Percentiles rank a stretch among this genome's conserved stretches.
Evolutionary conservation across 23 tunicate species (phyloP).

Genomic region (Trididemnum miniatum): DNA sequence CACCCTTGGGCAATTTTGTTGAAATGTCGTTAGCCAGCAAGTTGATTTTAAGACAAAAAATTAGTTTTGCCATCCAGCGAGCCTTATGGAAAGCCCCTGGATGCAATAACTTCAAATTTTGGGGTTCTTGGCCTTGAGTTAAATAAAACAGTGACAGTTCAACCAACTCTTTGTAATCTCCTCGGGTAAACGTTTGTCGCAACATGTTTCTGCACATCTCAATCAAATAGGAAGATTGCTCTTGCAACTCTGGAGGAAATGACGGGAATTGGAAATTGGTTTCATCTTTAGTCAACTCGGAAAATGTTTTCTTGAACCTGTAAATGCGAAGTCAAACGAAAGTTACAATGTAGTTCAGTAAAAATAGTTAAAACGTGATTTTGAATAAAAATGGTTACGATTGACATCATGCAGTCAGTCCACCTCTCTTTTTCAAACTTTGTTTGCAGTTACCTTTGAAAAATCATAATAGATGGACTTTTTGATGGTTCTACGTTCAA

Average conservation of each 20-base stretch:
- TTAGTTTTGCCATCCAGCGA: slow-evolving; percentile 6
- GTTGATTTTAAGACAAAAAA: not conserved
- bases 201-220: not conserved
- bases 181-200: not conserved
- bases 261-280: not conserved
- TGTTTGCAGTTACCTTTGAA: not conserved
- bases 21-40: not conserved
- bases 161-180: slow-evolving; percentile 1
- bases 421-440: not conserved
- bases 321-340: not conserved
- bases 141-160: not conserved
- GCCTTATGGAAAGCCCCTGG: slow-evolving; percentile 3
- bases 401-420: too few relatives aligned
- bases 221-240: not conserved
- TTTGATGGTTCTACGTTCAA: not conserved
- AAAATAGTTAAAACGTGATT: not conserved
- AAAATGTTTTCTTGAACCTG: not conserved
- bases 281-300: not conserved
- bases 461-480: not conserved
- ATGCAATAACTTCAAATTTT: not conserved
- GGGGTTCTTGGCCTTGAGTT: not conserved
- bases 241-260: not conserved
- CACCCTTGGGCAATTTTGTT: not conserved
- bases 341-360: not conserved
- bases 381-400: not conserved